Evolutionary conservation across 2,113 vertebrate genomes (phyloP).

Genomic region (Trochalopteron elliotii): DNA sequence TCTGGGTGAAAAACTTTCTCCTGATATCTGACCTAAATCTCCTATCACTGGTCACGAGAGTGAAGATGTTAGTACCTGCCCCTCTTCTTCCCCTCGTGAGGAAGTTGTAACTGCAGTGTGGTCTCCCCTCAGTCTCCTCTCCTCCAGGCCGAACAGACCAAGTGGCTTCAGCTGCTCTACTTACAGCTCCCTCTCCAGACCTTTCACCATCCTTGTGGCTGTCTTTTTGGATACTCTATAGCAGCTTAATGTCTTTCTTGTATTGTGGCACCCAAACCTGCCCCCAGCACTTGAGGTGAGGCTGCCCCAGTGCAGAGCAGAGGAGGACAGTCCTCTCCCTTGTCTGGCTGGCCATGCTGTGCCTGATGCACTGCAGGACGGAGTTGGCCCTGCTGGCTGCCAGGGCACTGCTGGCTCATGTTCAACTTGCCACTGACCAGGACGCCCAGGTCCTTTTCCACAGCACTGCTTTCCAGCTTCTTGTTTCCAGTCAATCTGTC

Average conservation of each 20-base stretch:
- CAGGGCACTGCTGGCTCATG: neutral
- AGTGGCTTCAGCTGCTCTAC: neutral
- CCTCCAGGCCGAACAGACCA: neutral
- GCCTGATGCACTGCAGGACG: neutral
- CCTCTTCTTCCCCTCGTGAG: fast-evolving
- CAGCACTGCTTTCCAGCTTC: neutral
- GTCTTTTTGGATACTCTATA: neutral
- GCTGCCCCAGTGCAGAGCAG: fast-evolving
- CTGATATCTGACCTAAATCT: neutral
- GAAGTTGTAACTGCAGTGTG: neutral
- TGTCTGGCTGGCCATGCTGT: fast-evolving
- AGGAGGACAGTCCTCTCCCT: neutral
- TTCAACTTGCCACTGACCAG: fast-evolving
- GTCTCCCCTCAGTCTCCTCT: neutral
- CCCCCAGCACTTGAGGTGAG: fast-evolving
- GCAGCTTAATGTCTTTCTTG: neutral
- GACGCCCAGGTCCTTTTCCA: neutral
- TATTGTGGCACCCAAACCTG: neutral
- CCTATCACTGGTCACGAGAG: fast-evolving
- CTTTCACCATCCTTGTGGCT: neutral
- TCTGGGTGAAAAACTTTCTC: neutral
- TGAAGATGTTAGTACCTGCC: neutral
- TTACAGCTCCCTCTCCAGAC: neutral
- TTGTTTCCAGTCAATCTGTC: neutral
- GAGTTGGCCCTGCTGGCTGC: neutral